phyloP scores from a whole-genome alignment of 1,140 invertebrate species.

The Drosophila navojoa region DNA sequence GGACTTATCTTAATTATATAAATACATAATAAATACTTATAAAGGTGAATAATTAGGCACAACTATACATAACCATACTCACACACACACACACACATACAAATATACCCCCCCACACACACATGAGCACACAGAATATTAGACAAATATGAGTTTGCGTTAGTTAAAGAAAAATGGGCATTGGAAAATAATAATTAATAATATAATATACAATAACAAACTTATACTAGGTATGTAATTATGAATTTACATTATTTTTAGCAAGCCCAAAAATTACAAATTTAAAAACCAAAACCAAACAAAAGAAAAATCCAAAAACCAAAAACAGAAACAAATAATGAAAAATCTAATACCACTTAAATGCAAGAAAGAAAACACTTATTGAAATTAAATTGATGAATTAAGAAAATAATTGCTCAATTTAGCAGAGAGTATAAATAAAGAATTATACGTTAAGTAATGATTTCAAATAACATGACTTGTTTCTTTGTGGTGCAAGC shows the following conservation, averaged over 20 bases:
- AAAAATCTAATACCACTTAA: conserved; percentile 68
- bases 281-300: not conserved
- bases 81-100: conserved; percentile 28
- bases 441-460: conserved; percentile 83
- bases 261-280: conserved; percentile 56
- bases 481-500: no score
- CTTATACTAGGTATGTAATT: conserved; percentile 78
- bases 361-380: conserved; percentile 65
- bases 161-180: conserved; percentile 45
- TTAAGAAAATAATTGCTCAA: conserved; percentile 80
- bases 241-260: conserved; percentile 83
- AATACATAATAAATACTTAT: conserved; percentile 50
- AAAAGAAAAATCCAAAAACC: not conserved
- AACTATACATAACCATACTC: conserved; percentile 35
- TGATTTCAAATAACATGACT: conserved; percentile 58
- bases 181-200: conserved; percentile 67
- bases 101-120: conserved; percentile 24
- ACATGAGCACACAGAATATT: conserved; percentile 20
- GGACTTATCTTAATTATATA: conserved; percentile 63
- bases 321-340: conserved; percentile 42
- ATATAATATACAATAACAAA: conserved; percentile 79
- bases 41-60: conserved; percentile 70
- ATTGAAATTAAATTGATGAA: conserved; percentile 73
- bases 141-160: conserved; percentile 46
- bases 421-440: conserved; percentile 81